These are phyloP conservation scores for Scomberomorus guttatus DNA, from an alignment of 2,797 vertebrate genomes.

Conservation along the genomic window DNA sequence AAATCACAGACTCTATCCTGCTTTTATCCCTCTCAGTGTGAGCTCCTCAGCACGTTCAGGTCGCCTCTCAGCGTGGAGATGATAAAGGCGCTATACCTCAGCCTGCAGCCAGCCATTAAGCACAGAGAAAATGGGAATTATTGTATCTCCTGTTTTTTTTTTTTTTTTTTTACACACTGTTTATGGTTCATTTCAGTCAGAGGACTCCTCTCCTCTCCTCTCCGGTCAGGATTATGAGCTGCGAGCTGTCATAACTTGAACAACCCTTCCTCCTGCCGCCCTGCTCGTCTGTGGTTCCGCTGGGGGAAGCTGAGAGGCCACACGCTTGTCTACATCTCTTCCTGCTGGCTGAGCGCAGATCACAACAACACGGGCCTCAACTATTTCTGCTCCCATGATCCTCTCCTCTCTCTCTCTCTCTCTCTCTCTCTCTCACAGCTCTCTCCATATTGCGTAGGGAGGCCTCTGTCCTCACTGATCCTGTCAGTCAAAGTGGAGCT, in stretches of 20 bases:
- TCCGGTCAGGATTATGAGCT: slow-evolving; percentile 30
- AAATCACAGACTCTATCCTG: slow-evolving; percentile 27
- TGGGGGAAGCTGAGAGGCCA: slow-evolving; percentile 18
- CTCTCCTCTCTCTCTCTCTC: neutral
- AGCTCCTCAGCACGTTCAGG: slow-evolving; percentile 16
- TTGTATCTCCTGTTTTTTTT: neutral
- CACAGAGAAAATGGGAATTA: neutral
- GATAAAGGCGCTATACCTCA: slow-evolving; percentile 9
- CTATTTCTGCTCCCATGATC: slow-evolving; percentile 21
- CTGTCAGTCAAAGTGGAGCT: slow-evolving; percentile 37
- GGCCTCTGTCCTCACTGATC: slow-evolving; percentile 28
- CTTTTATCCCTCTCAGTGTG: slow-evolving; percentile 37
- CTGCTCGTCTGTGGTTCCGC: slow-evolving; percentile 2
- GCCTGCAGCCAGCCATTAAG: slow-evolving; percentile 14
- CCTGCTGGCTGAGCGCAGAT: slow-evolving; percentile 44
- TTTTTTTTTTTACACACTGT: neutral
- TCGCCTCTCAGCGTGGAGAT: slow-evolving; percentile 8
- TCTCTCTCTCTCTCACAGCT: neutral
- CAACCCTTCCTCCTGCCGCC: slow-evolving; percentile 22
- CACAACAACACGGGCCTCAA: slow-evolving; percentile 45
- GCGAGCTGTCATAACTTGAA: slow-evolving; percentile 45
- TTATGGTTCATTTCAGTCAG: neutral
- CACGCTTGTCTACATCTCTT: slow-evolving; percentile 53
- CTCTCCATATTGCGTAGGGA: neutral
- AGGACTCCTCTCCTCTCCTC: slow-evolving; percentile 5